Evolutionary conservation across 2,113 vertebrate genomes (phyloP), one percentile per base, ranked within the genome.

Genomic region (Thymallus thymallus): DNA sequence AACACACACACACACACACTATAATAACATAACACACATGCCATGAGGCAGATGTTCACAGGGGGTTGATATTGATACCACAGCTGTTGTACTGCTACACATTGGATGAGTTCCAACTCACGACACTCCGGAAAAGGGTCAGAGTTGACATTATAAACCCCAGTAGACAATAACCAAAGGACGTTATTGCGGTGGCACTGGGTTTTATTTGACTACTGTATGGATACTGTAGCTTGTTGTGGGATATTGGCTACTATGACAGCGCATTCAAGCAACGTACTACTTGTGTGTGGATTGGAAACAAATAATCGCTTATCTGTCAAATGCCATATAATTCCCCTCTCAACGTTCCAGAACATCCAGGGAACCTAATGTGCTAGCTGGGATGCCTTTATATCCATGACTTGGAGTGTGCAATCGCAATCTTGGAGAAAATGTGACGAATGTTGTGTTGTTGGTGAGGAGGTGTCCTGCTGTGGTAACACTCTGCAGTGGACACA

Each of bases 81-180:
- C 24, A 68, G 71, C 70, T 72, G 72, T 48, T 82, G 74, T 76
- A 74, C 13, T 1, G 4, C 51, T 20, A 65, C 3, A 41, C 24
- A 46, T 32, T 67, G 73, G 75, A 62, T 77, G 75, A 70, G 77
- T 68, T 69, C 45, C 73, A 72, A 72, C 66, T 69, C 62, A 71
- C 62, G 61, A 46, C 29, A 64, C 23, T 26, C 81, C 62, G 48
- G 46, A 35, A 68, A 30, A 35, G 68, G 81, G 81, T 84, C 73
- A 73, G 41, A 51, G 41, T 71, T 84, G 62, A 76, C 46, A 56
- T 58, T 23, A 24, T 24, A 3, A 81, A 80, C 72, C 65, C 30
- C 55, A 20, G 64, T 23, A 84, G 77, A 86, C 77, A 78, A 73
- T 75, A 78, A 85, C 74, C 71, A 30, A 68, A 70, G 63, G 76